phyloP scores from a whole-genome alignment of 1,140 invertebrate genomes.

The Chionoecetes opilio region DNA sequence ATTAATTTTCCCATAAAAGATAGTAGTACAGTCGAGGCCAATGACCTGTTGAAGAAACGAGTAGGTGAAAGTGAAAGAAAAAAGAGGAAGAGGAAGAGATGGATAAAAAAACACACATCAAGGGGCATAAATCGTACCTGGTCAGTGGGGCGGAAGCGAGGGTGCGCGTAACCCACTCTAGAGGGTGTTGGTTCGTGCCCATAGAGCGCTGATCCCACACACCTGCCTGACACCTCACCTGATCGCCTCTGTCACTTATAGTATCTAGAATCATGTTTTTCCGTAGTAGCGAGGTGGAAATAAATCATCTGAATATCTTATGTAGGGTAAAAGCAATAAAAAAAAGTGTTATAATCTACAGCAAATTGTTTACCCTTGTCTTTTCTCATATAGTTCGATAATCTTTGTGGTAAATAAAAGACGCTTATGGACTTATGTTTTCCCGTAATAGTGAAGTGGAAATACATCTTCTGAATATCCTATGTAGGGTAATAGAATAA shows the following conservation, averaged over 20 bases:
- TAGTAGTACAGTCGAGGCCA: background rate
- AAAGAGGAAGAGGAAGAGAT: background rate
- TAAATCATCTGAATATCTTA: background rate
- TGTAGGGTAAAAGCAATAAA: no score
- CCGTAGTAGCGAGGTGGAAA: background rate
- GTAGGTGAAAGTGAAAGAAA: conserved; percentile 3
- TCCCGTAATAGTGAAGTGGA: no score
- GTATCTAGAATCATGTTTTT: background rate
- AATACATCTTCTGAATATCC: no score
- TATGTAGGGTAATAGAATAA: no score
- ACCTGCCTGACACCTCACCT: background rate
- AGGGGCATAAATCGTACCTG: conserved; percentile 43
- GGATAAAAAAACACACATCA: background rate
- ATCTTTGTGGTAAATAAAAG: no score
- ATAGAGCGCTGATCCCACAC: background rate
- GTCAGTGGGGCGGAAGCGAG: conserved; percentile 35
- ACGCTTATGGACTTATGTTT: no score
- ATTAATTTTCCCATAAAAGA: background rate
- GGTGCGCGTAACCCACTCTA: background rate
- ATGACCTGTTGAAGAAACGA: background rate
- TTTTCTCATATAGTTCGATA: no score
- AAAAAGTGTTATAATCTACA: no score
- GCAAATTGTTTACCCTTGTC: no score
- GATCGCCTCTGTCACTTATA: background rate
- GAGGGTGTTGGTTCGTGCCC: background rate